These are phyloP conservation scores for Battus philenor DNA, from an alignment of 1,140 invertebrate genomes.

Conservation along the genomic window DNA sequence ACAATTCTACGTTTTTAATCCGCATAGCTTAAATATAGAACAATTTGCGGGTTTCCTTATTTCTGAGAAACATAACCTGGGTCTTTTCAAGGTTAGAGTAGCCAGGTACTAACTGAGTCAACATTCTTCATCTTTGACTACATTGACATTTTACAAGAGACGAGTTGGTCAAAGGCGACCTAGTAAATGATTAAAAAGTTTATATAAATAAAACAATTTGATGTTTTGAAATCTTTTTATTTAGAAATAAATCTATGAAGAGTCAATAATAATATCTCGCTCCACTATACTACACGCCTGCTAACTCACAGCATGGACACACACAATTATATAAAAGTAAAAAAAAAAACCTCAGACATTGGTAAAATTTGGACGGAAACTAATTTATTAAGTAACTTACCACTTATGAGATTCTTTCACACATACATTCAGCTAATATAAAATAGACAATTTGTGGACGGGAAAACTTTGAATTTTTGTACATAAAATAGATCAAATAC, in stretches of 20 bases:
- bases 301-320: slow-evolving; percentile 22
- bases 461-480: slow-evolving; percentile 32
- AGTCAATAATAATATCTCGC: slow-evolving; percentile 39
- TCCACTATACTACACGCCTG: slow-evolving; percentile 40
- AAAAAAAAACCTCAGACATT: slow-evolving; percentile 64
- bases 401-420: slow-evolving; percentile 46
- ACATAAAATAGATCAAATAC: no score
- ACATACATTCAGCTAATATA: slow-evolving; percentile 19
- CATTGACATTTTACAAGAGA: neutral
- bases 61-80: no score
- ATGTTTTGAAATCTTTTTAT: slow-evolving; percentile 40
- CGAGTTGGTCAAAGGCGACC: neutral
- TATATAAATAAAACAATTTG: slow-evolving; percentile 17
- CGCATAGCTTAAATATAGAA: no score
- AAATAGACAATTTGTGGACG: slow-evolving; percentile 32
- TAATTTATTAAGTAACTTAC: slow-evolving; percentile 61
- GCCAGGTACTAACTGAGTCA: no score
- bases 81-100: no score
- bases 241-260: slow-evolving; percentile 57
- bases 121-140: neutral
- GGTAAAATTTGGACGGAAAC: slow-evolving; percentile 70
- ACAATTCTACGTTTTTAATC: no score
- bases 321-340: slow-evolving; percentile 36
- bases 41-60: no score
- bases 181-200: neutral